These are phyloP conservation scores for Fragum fragum DNA, from an alignment of 2,888 invertebrate genomes.

Conservation along the genomic window DNA sequence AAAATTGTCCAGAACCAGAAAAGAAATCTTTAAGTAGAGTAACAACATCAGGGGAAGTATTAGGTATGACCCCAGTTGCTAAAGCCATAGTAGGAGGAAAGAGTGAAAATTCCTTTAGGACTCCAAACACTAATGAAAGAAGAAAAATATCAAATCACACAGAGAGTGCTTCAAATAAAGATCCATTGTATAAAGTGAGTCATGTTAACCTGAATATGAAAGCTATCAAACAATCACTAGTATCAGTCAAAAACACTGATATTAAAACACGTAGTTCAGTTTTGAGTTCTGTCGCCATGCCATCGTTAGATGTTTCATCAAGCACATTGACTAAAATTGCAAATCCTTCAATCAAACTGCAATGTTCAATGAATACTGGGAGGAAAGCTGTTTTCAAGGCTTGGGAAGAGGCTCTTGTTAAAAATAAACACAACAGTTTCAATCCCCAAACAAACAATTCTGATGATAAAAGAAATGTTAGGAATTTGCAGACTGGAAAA, in stretches of 20 bases:
- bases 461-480: too few species aligned
- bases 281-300: neutral
- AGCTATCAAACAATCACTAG: neutral
- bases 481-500: too few species aligned
- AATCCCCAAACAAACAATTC: neutral
- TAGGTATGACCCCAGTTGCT: too few species aligned
- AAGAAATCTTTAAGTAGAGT: too few species aligned
- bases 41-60: too few species aligned
- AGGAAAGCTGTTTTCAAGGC: neutral
- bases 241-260: neutral
- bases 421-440: neutral
- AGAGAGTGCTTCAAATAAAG: neutral
- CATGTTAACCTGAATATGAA: constrained; percentile 1
- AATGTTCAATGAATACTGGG: neutral
- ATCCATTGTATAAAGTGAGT: constrained; percentile 4
- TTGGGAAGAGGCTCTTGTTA: neutral
- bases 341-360: neutral
- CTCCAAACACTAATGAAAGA: too few species aligned
- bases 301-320: neutral
- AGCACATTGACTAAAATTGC: neutral
- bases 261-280: neutral
- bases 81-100: too few species aligned
- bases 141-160: too few species aligned
- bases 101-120: too few species aligned
- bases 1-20: too few species aligned